Base-by-base conservation (phyloP, 2,888 invertebrate species). In the Drosophila meridiana region DNA sequence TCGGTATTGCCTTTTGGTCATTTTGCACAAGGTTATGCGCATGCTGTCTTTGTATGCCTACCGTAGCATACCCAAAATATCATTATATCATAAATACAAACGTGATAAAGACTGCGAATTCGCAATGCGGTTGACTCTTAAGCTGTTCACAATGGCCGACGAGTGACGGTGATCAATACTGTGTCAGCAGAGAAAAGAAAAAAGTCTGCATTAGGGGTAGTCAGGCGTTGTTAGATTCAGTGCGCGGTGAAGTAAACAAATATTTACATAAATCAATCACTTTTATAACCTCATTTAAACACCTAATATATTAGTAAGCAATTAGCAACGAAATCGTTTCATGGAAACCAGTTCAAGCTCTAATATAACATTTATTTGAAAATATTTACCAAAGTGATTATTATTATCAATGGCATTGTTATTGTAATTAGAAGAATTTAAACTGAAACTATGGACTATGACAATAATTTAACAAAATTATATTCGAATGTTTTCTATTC, bases 1-100 rank as follows among this genome's bases (percentile, higher is more conserved):
- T 70, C 55, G 57, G 45, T 57, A 66, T 67, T 59, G 52, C 59
- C 69, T 80, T 80, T 75, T 69, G 71, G 72, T 76, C 70, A 78
- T 89, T 87, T 81, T 78, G 89, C 89, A 85, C 87, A 87, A 87
- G 87, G 87, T 84, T 87, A 89, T 69, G 81, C 77, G 69, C 59
- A 73, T 70, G 80, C 76, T 76, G 65, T 42, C 52, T 63, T 78
- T 82, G 88, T 85, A 85, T 78, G 75, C 76, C 71, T 74, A 73
- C 57, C 57, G 38, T 28, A 45, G 28, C 71, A 67, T 66, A 55
- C 65, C 47, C 59, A 47, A 71, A 79, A 53, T 26, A 76, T 71
- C 73, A 87, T 84, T 87, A 85, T 87, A 85, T 87, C 85, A 83
- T 78, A 84, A 77, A 73, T 67, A 72, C 79, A 67, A 52, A 62